phyloP scores from a whole-genome alignment of 2,113 vertebrate genomes.

The Scomber scombrus region DNA sequence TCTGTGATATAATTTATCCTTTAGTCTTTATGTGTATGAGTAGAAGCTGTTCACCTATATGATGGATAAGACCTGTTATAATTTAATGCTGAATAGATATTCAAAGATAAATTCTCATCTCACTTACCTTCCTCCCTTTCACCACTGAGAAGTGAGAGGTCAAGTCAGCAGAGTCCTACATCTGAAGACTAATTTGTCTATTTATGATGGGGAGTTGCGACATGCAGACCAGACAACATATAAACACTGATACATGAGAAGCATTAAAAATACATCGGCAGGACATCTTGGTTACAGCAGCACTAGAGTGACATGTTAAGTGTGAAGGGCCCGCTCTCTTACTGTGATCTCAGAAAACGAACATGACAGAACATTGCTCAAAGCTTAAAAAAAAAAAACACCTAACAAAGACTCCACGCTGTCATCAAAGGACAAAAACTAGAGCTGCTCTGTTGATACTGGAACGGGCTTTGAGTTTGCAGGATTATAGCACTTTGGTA shows the following conservation, averaged over 20 bases:
- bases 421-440: conserved; percentile 52
- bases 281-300: background rate
- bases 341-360: conserved; percentile 48
- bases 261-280: background rate
- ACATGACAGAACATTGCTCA: conserved; percentile 58
- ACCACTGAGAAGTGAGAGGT: conserved; percentile 3
- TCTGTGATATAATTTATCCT: conserved; percentile 9
- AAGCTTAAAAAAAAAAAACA: conserved; percentile 28
- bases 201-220: background rate
- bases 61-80: background rate
- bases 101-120: background rate
- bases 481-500: conserved; percentile 34
- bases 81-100: background rate
- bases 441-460: conserved; percentile 38
- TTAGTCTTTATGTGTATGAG: background rate
- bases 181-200: background rate
- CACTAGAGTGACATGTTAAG: conserved; percentile 23
- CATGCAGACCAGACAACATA: background rate
- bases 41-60: background rate
- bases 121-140: background rate
- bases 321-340: conserved; percentile 1
- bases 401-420: conserved; percentile 46
- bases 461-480: conserved; percentile 32
- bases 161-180: background rate
- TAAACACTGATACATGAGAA: background rate